Conservation (phyloP, 2,888 invertebrate species). For the Sympetrum striolatum region DNA sequence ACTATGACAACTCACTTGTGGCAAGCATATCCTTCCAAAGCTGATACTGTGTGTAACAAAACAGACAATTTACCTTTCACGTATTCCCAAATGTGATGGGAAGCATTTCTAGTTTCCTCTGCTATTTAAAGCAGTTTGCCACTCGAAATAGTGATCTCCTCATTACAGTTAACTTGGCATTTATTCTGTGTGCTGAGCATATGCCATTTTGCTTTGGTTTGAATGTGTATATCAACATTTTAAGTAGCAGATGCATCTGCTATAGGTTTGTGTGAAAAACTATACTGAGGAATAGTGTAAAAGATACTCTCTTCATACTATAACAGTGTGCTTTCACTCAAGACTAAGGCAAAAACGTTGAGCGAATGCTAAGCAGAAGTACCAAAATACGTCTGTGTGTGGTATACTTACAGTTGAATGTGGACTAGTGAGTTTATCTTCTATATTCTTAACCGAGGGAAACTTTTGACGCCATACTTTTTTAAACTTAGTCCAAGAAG, state of each 20-base stretch:
- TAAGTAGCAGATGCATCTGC: not conserved
- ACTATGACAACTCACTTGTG: constrained; percentile 25
- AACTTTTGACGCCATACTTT: constrained; percentile 35
- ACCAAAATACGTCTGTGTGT: not conserved
- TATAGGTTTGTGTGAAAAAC: not conserved
- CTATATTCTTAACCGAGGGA: not conserved
- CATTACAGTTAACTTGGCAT: not conserved
- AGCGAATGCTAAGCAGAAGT: not conserved
- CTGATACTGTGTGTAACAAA: not conserved
- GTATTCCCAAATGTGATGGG: not conserved
- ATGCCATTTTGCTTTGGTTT: not conserved
- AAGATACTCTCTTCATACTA: not conserved
- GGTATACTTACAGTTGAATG: constrained; percentile 23
- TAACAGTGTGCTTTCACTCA: not conserved
- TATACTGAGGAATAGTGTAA: not conserved
- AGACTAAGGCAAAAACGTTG: not conserved
- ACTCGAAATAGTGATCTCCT: not conserved
- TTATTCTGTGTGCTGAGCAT: not conserved
- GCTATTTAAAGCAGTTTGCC: not conserved
- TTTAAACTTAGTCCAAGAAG: constrained; percentile 25
- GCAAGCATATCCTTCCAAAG: not conserved
- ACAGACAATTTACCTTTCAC: not conserved
- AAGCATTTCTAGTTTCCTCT: not conserved
- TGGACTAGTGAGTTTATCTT: constrained; percentile 13
- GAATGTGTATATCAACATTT: not conserved